A percentile compares a stretch with the other conserved stretches of the same genome.
These are phyloP conservation scores for Narcine bancroftii DNA, from an alignment of 2,113 vertebrate species.

Conservation along the genomic window DNA sequence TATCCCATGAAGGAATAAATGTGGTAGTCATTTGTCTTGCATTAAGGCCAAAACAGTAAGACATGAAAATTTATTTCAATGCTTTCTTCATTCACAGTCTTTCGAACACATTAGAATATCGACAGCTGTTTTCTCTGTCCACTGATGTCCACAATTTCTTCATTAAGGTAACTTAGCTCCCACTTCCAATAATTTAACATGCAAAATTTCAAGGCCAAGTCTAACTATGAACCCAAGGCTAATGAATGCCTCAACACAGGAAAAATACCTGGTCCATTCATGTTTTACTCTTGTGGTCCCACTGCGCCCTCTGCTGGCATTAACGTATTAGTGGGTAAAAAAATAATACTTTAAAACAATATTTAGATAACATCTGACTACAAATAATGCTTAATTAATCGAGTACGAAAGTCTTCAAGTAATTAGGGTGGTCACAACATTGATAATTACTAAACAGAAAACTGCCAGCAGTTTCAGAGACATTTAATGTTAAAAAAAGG, in stretches of 20 bases:
- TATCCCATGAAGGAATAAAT: no score
- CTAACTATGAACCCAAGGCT: background rate
- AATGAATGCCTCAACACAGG: background rate
- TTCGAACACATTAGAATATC: no score
- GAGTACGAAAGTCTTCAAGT: background rate
- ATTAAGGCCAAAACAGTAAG: no score
- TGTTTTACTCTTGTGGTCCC: no score
- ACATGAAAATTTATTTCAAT: no score
- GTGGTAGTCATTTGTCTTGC: no score
- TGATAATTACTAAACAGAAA: background rate
- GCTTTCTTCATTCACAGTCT: no score
- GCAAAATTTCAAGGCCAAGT: background rate
- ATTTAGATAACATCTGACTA: background rate
- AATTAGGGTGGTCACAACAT: background rate
- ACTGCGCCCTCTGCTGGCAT: conserved; percentile 18
- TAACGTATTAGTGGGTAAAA: background rate
- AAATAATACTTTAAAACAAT: background rate
- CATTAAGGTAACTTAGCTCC: background rate
- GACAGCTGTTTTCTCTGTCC: no score
- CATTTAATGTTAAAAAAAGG: background rate
- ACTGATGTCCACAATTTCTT: no score
- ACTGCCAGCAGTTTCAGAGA: background rate
- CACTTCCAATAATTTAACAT: background rate
- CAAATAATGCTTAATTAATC: background rate
- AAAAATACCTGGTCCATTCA: background rate